Evolutionary conservation across 1,140 invertebrate genomes (phyloP).

Genomic region (Drosophila paulistorum): DNA sequence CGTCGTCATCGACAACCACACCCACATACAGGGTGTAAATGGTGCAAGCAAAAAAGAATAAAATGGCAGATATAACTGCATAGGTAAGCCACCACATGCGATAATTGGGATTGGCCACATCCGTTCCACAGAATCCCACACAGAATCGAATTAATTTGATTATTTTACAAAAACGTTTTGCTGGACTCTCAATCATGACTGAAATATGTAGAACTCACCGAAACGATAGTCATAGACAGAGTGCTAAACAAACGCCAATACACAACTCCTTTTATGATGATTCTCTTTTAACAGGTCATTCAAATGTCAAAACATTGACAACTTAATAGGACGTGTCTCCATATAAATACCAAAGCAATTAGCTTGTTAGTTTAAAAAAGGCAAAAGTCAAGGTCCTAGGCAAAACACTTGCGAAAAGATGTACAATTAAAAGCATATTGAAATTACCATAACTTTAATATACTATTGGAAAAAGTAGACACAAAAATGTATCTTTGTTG

Average conservation of each 20-base stretch:
- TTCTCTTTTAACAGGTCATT: not conserved
- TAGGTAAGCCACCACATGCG: slow-evolving; percentile 58
- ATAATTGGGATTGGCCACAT: slow-evolving; percentile 53
- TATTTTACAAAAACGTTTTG: slow-evolving; percentile 36
- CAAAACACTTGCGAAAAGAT: too few species aligned
- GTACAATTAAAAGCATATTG: too few species aligned
- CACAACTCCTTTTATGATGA: slow-evolving; percentile 36
- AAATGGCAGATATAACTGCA: slow-evolving; percentile 19
- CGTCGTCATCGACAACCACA: slow-evolving; percentile 36
- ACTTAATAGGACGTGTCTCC: slow-evolving; percentile 32
- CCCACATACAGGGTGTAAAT: slow-evolving; percentile 61
- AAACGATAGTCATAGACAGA: not conserved
- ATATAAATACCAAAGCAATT: not conserved
- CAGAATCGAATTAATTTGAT: slow-evolving; percentile 50
- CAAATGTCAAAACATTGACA: slow-evolving; percentile 62
- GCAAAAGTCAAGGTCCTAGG: slow-evolving; percentile 10
- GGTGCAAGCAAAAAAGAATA: slow-evolving; percentile 45
- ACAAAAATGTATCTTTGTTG: too few species aligned
- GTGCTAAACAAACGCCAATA: not conserved
- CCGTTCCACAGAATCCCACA: slow-evolving; percentile 48
- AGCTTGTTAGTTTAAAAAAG: not conserved
- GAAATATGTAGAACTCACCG: not conserved
- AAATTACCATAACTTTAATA: too few species aligned
- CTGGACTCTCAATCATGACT: slow-evolving; percentile 25
- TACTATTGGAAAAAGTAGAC: not conserved